A percentile compares a stretch with the other conserved stretches of the same genome.
phyloP scores from a whole-genome alignment of 2,888 invertebrate species.

The Melieria crassipennis region DNA sequence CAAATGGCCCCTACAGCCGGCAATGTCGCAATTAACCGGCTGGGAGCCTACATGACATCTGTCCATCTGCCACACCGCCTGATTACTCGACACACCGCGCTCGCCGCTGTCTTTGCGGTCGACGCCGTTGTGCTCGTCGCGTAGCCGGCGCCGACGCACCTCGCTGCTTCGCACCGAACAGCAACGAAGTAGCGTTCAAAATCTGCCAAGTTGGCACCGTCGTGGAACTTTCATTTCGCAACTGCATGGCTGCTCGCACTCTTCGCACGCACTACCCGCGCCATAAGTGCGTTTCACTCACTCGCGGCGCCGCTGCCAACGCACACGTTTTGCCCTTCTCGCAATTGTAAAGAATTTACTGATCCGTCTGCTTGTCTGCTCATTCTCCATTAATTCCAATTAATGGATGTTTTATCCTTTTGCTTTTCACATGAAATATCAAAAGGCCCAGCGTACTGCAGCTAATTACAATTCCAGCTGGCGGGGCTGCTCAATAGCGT shows the following conservation, averaged over 20 bases:
- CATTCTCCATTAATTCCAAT: background rate
- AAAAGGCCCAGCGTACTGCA: too few relatives aligned
- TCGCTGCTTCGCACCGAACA: background rate
- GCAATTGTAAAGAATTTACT: conserved; percentile 2
- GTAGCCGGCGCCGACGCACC: conserved; percentile 1
- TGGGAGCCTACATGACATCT: too few relatives aligned
- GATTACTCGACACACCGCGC: too few relatives aligned
- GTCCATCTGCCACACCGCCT: too few relatives aligned
- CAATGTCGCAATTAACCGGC: too few relatives aligned
- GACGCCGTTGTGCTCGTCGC: background rate
- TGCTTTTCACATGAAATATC: too few relatives aligned
- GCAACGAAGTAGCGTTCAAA: conserved; percentile 43
- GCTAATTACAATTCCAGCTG: too few relatives aligned
- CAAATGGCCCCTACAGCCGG: background rate
- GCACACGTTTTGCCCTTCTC: conserved; percentile 9
- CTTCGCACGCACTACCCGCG: conserved; percentile 48
- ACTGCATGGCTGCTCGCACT: conserved; percentile 49
- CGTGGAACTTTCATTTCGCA: conserved; percentile 60
- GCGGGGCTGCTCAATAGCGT: too few relatives aligned
- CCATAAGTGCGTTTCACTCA: conserved; percentile 49
- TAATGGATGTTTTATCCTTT: too few relatives aligned
- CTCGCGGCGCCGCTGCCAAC: conserved; percentile 36
- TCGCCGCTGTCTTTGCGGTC: too few relatives aligned
- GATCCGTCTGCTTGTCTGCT: conserved; percentile 44
- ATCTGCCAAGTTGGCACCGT: conserved; percentile 65